These are phyloP conservation scores for Rostratula benghalensis DNA, from an alignment of 2,113 vertebrate genomes.

Conservation along the genomic window DNA sequence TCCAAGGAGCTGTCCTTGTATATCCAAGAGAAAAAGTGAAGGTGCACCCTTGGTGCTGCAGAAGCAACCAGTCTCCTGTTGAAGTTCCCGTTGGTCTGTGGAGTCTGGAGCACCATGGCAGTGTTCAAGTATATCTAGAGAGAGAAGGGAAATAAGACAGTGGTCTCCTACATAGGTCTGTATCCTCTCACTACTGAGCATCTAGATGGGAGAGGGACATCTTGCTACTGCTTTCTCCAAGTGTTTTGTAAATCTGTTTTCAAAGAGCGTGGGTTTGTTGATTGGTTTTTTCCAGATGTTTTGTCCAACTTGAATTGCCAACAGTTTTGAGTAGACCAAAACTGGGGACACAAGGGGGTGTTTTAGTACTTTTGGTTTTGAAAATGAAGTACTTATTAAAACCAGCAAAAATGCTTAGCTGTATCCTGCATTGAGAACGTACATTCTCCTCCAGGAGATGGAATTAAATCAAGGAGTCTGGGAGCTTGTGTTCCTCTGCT, in stretches of 20 bases:
- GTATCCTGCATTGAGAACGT: neutral
- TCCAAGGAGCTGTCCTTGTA: neutral
- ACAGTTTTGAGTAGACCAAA: neutral
- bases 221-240: neutral
- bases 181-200: neutral
- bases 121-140: neutral
- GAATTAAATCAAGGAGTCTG: neutral
- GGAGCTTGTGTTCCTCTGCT: neutral
- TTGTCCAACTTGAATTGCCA: neutral
- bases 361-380: neutral
- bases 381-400: neutral
- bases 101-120: neutral
- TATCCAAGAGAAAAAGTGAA: neutral
- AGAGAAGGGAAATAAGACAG: neutral
- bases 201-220: neutral
- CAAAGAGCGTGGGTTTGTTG: neutral
- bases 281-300: neutral
- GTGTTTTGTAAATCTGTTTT: neutral
- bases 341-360: fast-evolving
- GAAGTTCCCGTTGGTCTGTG: neutral
- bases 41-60: neutral
- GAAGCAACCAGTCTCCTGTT: neutral
- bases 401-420: neutral
- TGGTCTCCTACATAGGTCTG: neutral
- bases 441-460: neutral